phyloP scores from a whole-genome alignment of 2,888 invertebrate genomes.

The Hyles lineata region DNA sequence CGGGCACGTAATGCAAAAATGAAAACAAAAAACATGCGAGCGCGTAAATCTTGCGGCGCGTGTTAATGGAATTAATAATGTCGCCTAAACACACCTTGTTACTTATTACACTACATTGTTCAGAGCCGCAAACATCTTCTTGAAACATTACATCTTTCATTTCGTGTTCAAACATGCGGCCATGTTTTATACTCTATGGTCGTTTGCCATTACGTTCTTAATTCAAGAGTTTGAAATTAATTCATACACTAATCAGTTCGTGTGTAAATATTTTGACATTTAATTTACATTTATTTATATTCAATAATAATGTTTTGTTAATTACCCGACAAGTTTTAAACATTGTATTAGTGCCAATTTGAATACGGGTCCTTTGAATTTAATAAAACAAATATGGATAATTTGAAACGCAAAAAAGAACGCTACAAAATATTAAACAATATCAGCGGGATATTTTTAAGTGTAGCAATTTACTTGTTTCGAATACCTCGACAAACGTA shows the following conservation, averaged over 20 bases:
- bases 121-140: not conserved
- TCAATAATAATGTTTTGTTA: too few relatives aligned
- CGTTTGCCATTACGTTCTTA: not conserved
- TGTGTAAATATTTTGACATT: too few relatives aligned
- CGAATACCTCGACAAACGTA: not conserved
- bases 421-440: too few relatives aligned
- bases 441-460: not conserved
- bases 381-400: not conserved
- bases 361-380: too few relatives aligned
- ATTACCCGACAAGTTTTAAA: too few relatives aligned
- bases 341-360: too few relatives aligned
- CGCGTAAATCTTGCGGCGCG: slow-evolving; percentile 25
- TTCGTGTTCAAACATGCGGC: not conserved
- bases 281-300: too few relatives aligned
- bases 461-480: not conserved
- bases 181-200: not conserved
- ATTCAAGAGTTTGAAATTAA: not conserved
- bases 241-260: too few relatives aligned
- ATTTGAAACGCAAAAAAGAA: too few relatives aligned
- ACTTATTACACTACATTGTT: slow-evolving; percentile 3
- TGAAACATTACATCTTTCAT: not conserved
- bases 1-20: slow-evolving; percentile 28
- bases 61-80: slow-evolving; percentile 22
- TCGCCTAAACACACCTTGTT: slow-evolving; percentile 23
- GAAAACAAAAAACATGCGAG: slow-evolving; percentile 32